Evolutionary conservation across 64 coral and sea anemone species (phyloP), one percentile per base, ranked within the genome.

Genomic region (Anthopleura sola): DNA sequence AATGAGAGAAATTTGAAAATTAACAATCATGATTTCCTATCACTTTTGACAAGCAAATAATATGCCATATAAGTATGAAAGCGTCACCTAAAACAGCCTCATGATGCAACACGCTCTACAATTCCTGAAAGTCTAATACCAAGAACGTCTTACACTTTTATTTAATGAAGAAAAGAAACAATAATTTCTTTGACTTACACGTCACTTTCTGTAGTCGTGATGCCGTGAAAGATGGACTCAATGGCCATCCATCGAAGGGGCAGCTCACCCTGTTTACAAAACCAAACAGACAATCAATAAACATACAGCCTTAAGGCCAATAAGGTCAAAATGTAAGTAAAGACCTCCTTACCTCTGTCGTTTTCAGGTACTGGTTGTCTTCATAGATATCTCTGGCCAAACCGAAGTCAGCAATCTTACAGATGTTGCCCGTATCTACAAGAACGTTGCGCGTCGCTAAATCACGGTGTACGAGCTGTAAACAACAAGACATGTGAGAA

Each of bases 241-340:
- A 89, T 76, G 18, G 94, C 94, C 94, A 97, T 97, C 94, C 94
- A 97, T 26, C 94, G 83, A 44, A 97, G 87, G 5, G 94, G 94
- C 33, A 97, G 87, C 24, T 92, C 90, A 16, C 86, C 94, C 94
- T 97, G 16, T 15, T 13, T 32, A 64, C 49, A 48, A 37, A 26
- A 83, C 77, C 29, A 32, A 47, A 39, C 26, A 83, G 0, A 5
- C 13, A 2, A 71, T 71, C 13, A 71, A 34, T 29, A 5, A 31
- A 74, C 62, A 8, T 18, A 11, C 15, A n/a, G 2, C 31, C 23
- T 15, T 44, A n/a, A 14, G 36, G n/a, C 11, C 17, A 24, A 36
- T 4, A 86, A 51, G 36, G 19, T 26, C 14, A n/a, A 18, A 28
- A 19, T 13, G 5, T 21, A 13, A 86, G 11, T 44, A 64, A 48